Conservation (phyloP, 2,113 vertebrate genomes). For the Chunga burmeisteri region DNA sequence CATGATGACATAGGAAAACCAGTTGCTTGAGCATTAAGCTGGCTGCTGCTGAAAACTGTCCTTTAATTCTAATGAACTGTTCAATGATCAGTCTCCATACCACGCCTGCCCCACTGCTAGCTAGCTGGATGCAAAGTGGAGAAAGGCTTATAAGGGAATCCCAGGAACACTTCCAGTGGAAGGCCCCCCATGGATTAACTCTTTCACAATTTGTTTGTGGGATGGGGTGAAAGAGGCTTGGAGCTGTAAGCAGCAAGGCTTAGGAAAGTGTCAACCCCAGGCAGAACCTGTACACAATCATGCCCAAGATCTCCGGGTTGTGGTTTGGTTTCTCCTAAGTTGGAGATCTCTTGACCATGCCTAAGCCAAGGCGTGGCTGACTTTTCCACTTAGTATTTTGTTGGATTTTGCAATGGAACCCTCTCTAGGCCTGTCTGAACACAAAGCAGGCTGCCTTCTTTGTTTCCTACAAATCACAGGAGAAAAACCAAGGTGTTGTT, state of each 20-base stretch:
- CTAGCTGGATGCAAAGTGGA: not conserved
- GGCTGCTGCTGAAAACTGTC: not conserved
- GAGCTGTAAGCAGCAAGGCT: not conserved
- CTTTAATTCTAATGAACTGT: not conserved
- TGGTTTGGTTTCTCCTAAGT: not conserved
- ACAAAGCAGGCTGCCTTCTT: not conserved
- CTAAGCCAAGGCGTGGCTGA: not conserved
- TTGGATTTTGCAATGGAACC: not conserved
- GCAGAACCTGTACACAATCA: not conserved
- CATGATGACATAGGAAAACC: not conserved
- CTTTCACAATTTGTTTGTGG: not conserved
- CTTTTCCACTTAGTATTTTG: not conserved
- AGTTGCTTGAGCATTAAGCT: not conserved
- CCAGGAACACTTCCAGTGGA: not conserved
- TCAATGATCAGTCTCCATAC: not conserved
- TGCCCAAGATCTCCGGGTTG: not conserved
- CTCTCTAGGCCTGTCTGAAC: not conserved
- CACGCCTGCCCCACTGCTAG: rapidly evolving
- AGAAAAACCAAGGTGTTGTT: not conserved
- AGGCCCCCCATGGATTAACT: not conserved
- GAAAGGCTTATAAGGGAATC: not conserved
- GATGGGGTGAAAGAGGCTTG: not conserved
- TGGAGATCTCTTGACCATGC: not conserved
- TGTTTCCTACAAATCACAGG: not conserved
- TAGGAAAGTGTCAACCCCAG: not conserved